Base-by-base conservation (phyloP, 2,888 invertebrate species). In the Hirtodrosophila alboralis region DNA sequence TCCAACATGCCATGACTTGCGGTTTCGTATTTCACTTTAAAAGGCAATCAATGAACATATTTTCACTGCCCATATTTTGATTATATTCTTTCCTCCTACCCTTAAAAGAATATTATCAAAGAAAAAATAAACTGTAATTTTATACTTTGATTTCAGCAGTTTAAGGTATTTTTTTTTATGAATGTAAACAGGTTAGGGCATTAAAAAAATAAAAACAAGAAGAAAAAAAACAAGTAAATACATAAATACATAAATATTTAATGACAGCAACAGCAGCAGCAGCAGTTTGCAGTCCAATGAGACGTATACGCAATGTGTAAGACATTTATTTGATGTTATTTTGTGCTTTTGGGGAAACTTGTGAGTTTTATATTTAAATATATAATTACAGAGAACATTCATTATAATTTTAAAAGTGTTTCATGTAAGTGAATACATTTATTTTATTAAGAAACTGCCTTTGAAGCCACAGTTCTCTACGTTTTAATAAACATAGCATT, bases 11-110 rank as follows among this genome's bases (percentile, higher is more conserved):
- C 65, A 61, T 75, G 69, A 75, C 73, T 66, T 77, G 77, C 33
- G 64, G 71, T 78, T 70, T 78, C 71, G 45, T 36, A 70, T 78
- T 78, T 62, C 78, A 70, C 52, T 66, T 68, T 73, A 68, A 70
- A 77, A 62, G 69, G 78, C 77, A 72, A 75, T 77, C 70, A 75
- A 70, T 71, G 67, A 66, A 53, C 36, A 36, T 41, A 26, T 38
- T 54, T 26, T 48, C 31, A 16, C 52, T 28, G 28, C 45, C 63
- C 54, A 38, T 48, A 41, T 48, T 30, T 30, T 51, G 18, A 16
- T 69, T 54, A 45, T 18, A 40, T 30, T 51, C 30, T 33, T 41
- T 56, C 21, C 10, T 27, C 14, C n/a, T 38, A 26, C 21, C 52
- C 56, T 26, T 33, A 30, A 23, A 36, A 23, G 16, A 48, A 37